Evolutionary conservation across 2,797 vertebrate genomes (phyloP).

Genomic region (Betta splendens): DNA sequence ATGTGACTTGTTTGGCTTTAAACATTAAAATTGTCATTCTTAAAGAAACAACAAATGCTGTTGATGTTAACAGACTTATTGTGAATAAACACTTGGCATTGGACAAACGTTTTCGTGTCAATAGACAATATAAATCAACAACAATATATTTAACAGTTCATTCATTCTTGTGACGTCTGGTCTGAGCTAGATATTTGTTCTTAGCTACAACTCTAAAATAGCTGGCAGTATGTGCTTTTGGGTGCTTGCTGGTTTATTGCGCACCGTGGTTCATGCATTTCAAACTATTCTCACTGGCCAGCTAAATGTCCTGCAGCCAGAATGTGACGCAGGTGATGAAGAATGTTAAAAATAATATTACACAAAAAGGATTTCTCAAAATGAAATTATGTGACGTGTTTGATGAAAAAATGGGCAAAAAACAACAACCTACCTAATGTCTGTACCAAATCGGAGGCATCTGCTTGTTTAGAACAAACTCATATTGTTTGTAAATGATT

Average conservation of each 20-base stretch:
- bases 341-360: slow-evolving; percentile 5
- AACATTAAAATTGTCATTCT: slow-evolving; percentile 1
- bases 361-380: background rate
- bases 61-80: background rate
- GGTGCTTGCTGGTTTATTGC: slow-evolving; percentile 23
- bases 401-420: slow-evolving; percentile 26
- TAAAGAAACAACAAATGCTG: background rate
- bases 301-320: slow-evolving; percentile 22
- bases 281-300: slow-evolving; percentile 12
- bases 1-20: slow-evolving; percentile 15
- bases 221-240: slow-evolving; percentile 11
- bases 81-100: background rate
- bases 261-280: slow-evolving; percentile 15
- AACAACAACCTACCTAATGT: slow-evolving; percentile 19
- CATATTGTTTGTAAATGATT: slow-evolving; percentile 37
- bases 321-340: slow-evolving; percentile 10
- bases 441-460: slow-evolving; percentile 24
- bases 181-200: slow-evolving; percentile 26
- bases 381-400: background rate
- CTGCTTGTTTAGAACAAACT: slow-evolving; percentile 33
- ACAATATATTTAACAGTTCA: slow-evolving; percentile 8
- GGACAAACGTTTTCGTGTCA: background rate
- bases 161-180: slow-evolving; percentile 9
- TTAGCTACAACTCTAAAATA: slow-evolving; percentile 14
- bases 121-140: too few species aligned